phyloP scores from a whole-genome alignment of 2,113 vertebrate species.

The Grallaria varia region DNA sequence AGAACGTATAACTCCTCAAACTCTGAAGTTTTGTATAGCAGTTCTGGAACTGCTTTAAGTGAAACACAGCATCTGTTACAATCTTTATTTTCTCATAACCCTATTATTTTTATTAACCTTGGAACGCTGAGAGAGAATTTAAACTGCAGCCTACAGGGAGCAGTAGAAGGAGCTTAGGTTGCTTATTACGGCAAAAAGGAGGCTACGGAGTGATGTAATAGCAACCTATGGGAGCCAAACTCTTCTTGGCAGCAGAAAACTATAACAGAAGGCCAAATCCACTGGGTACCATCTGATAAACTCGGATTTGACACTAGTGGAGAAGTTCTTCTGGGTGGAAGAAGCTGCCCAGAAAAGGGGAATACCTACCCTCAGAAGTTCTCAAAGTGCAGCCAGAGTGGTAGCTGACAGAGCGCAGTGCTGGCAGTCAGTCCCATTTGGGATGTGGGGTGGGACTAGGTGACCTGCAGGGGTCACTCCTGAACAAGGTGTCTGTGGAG shows the following conservation, averaged over 20 bases:
- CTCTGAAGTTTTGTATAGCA: background rate
- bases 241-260: background rate
- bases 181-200: background rate
- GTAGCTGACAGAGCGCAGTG: accelerated
- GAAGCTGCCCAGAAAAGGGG: background rate
- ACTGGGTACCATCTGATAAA: background rate
- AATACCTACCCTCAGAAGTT: background rate
- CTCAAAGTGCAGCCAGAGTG: background rate
- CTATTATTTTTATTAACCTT: background rate
- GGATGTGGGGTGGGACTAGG: background rate
- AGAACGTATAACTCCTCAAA: background rate
- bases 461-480: background rate
- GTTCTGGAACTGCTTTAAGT: background rate
- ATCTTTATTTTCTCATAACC: background rate
- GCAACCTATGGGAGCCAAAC: background rate
- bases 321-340: background rate
- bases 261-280: background rate
- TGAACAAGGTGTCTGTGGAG: background rate
- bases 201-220: background rate
- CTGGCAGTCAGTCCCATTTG: background rate
- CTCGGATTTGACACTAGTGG: background rate
- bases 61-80: background rate
- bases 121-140: background rate
- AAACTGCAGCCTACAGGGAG: background rate
- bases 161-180: background rate